Percentiles rank a stretch among this genome's conserved stretches.
These are phyloP conservation scores for Drosophila orosa DNA, from an alignment of 1,140 invertebrate species.

Conservation along the genomic window DNA sequence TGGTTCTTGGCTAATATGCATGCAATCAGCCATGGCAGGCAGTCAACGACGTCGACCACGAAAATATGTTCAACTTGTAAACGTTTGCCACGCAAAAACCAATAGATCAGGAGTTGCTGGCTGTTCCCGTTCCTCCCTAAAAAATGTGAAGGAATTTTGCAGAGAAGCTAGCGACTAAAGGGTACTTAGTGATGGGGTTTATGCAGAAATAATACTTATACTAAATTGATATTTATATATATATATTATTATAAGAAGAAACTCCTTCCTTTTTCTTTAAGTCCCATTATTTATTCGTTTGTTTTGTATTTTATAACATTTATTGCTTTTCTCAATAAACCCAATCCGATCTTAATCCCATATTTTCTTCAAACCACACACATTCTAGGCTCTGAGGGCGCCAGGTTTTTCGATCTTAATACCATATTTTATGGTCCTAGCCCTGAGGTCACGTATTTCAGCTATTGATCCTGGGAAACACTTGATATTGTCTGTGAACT, in stretches of 20 bases:
- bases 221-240: neutral
- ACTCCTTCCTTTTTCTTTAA: no score
- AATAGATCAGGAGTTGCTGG: conserved; percentile 70
- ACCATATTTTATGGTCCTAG: conserved; percentile 14
- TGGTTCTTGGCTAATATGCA: conserved; percentile 76
- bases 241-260: no score
- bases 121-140: conserved; percentile 23
- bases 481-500: conserved; percentile 1
- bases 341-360: neutral
- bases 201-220: neutral
- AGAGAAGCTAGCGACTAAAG: neutral
- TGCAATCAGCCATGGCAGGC: conserved; percentile 59
- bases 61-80: conserved; percentile 74
- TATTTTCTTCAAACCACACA: conserved; percentile 3
- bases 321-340: neutral
- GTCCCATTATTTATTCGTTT: neutral
- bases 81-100: conserved; percentile 74
- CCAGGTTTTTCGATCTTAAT: conserved; percentile 2
- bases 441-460: conserved; percentile 16
- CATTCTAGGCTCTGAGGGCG: neutral
- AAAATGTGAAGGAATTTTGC: conserved; percentile 14
- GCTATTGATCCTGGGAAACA: conserved; percentile 24
- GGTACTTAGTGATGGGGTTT: neutral
- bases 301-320: no score
- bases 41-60: conserved; percentile 53